phyloP scores from a whole-genome alignment of 1,140 invertebrate species.

The Drusus annulatus region DNA sequence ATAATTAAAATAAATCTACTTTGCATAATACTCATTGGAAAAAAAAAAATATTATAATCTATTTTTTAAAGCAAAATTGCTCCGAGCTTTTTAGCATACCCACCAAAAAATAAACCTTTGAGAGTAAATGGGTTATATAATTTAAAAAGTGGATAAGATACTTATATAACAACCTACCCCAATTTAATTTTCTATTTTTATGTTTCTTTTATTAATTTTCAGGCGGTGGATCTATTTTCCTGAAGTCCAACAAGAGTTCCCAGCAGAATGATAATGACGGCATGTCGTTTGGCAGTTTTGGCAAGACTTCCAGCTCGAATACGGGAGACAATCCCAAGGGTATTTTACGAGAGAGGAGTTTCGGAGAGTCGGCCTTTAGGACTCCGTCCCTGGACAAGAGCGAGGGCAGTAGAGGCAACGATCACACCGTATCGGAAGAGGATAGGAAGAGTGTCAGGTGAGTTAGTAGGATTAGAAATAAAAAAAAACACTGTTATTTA shows the following conservation, averaged over 20 bases:
- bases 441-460: slow-evolving; percentile 79
- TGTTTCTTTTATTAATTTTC: too few relatives aligned
- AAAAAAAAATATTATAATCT: too few relatives aligned
- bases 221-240: slow-evolving; percentile 80
- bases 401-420: slow-evolving; percentile 60
- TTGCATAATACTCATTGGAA: too few relatives aligned
- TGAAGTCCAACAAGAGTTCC: slow-evolving; percentile 77
- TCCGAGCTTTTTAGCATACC: too few relatives aligned
- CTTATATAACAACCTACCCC: too few relatives aligned
- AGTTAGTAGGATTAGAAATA: neutral
- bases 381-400: slow-evolving; percentile 61
- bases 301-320: slow-evolving; percentile 22
- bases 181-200: too few relatives aligned
- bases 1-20: too few relatives aligned
- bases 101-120: too few relatives aligned
- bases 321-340: slow-evolving; percentile 75
- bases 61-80: too few relatives aligned
- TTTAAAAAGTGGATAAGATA: too few relatives aligned
- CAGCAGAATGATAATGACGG: slow-evolving; percentile 61
- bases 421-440: slow-evolving; percentile 71
- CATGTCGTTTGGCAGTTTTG: neutral
- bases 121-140: too few relatives aligned
- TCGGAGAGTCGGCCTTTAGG: slow-evolving; percentile 70
- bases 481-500: too few relatives aligned
- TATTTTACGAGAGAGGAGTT: slow-evolving; percentile 78